Conservation (phyloP, 2,113 vertebrate species). For the Malaclemys terrapin region DNA sequence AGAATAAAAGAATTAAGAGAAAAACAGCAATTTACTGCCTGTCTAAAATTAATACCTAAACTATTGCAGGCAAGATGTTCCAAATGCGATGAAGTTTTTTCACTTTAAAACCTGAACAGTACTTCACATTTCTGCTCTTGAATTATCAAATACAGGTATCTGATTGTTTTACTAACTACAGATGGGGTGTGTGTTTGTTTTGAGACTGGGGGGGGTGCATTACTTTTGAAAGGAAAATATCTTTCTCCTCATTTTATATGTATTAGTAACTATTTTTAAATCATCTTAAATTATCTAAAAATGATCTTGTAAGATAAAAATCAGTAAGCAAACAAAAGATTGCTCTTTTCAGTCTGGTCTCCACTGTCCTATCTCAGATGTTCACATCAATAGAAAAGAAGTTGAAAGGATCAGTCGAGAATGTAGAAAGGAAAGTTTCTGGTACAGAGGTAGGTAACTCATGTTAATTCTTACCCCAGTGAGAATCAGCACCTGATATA, state of each 20-base stretch:
- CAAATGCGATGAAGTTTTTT: background rate
- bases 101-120: background rate
- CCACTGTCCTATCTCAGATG: conserved; percentile 68
- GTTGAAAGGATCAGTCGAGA: conserved; percentile 81
- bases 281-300: background rate
- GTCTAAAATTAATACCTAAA: background rate
- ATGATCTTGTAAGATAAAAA: conserved; percentile 1
- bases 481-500: background rate
- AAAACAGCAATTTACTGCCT: background rate
- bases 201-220: background rate
- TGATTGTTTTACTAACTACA: background rate
- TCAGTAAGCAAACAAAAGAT: background rate
- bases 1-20: background rate
- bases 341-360: conserved; percentile 68
- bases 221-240: background rate
- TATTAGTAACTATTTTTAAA: background rate
- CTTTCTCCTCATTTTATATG: background rate
- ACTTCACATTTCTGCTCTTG: background rate
- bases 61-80: background rate
- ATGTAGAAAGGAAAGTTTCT: conserved; percentile 89
- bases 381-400: conserved; percentile 76
- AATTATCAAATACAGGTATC: background rate
- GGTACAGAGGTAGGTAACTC: conserved; percentile 85
- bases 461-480: background rate
- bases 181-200: background rate